These are phyloP conservation scores for Mesoligia furuncula DNA, from an alignment of 2,888 invertebrate species.

Conservation along the genomic window DNA sequence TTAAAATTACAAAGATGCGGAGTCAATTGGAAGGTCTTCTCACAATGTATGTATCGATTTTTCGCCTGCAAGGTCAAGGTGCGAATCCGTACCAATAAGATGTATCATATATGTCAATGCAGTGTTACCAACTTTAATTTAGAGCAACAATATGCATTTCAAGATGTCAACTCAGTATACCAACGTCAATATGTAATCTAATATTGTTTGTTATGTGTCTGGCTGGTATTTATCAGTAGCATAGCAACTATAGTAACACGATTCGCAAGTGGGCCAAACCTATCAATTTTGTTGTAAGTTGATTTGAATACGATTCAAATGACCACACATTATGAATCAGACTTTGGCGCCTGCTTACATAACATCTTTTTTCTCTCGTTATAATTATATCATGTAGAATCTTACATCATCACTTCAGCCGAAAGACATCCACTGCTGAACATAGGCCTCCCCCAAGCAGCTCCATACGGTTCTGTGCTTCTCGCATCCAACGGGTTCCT, in stretches of 20 bases:
- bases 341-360: not conserved
- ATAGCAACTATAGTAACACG: conserved; percentile 30
- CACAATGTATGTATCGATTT: conserved; percentile 51
- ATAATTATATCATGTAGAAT: not conserved
- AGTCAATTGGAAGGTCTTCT: conserved; percentile 65
- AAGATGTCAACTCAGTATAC: conserved; percentile 41
- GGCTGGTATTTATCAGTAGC: conserved; percentile 30
- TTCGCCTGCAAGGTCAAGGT: conserved; percentile 18
- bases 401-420: too few relatives aligned
- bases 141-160: conserved; percentile 43
- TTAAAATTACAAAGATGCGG: conserved; percentile 66
- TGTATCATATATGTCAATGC: conserved; percentile 21
- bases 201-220: conserved; percentile 44
- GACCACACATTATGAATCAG: conserved; percentile 37
- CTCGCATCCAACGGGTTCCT: too few relatives aligned
- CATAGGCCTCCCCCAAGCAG: too few relatives aligned
- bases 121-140: conserved; percentile 32
- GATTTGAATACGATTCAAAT: conserved; percentile 21
- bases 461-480: too few relatives aligned
- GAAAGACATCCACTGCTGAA: too few relatives aligned
- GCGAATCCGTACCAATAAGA: conserved; percentile 13
- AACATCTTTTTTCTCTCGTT: not conserved
- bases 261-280: conserved; percentile 43
- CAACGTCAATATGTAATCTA: conserved; percentile 36
- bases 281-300: conserved; percentile 37